Evolutionary conservation across 2,888 invertebrate species (phyloP).

Genomic region (Operophtera brumata): DNA sequence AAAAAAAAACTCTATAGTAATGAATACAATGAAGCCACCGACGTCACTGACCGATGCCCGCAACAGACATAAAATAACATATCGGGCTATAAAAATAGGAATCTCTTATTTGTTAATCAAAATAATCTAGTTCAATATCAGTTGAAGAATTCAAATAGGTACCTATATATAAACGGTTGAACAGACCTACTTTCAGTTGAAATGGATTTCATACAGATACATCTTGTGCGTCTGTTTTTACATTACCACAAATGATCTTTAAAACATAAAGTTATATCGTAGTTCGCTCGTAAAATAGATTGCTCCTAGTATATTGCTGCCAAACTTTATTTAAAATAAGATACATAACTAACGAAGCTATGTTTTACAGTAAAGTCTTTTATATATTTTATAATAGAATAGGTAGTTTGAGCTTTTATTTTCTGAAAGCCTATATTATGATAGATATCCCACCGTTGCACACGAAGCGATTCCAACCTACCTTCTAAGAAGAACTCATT

Average conservation of each 20-base stretch:
- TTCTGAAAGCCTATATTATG: constrained; percentile 8
- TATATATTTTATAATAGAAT: too few species aligned
- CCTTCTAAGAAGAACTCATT: too few species aligned
- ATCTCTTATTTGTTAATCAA: not conserved
- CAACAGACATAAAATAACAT: too few species aligned
- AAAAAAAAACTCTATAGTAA: too few species aligned
- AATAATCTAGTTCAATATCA: not conserved
- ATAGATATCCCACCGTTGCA: too few species aligned
- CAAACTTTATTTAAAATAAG: constrained; percentile 18
- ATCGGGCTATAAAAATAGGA: too few species aligned
- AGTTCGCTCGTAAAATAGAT: constrained; percentile 16
- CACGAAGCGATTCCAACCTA: too few species aligned
- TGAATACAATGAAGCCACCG: too few species aligned
- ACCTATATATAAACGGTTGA: not conserved
- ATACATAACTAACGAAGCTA: constrained; percentile 15
- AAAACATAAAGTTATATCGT: constrained; percentile 12
- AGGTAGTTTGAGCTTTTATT: constrained; percentile 13
- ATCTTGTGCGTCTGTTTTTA: not conserved
- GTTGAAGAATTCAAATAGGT: not conserved
- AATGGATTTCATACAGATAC: not conserved
- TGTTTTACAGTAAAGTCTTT: too few species aligned
- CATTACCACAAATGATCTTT: not conserved
- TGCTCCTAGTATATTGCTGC: constrained; percentile 16
- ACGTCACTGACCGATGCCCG: too few species aligned
- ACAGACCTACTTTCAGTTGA: not conserved